A percentile compares a stretch with the other conserved stretches of the same genome.
phyloP scores from a whole-genome alignment of 2,113 vertebrate species.

The Labeo rohita region DNA sequence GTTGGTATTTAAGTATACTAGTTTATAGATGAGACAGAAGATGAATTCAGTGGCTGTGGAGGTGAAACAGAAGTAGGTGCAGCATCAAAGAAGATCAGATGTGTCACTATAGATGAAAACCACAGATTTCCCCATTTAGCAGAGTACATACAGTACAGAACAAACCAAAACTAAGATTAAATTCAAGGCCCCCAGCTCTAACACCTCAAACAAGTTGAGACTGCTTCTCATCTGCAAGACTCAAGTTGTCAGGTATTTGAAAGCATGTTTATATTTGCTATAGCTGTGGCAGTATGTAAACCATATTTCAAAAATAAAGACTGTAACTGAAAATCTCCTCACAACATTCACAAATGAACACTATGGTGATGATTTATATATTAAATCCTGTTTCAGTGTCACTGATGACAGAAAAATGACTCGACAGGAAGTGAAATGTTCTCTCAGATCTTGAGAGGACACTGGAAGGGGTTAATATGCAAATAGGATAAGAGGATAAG shows the following conservation, averaged over 20 bases:
- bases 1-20: not conserved
- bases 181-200: not conserved
- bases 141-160: not conserved
- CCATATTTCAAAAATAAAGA: not conserved
- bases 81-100: not conserved
- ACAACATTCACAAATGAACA: not conserved
- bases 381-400: not conserved
- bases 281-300: not conserved
- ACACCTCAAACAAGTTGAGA: conserved; percentile 22
- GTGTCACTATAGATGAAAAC: not conserved
- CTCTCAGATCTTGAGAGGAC: conserved; percentile 67
- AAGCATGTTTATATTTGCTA: not conserved
- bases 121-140: not conserved
- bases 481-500: conserved; percentile 57
- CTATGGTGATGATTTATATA: not conserved
- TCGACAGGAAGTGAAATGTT: conserved; percentile 75
- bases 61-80: not conserved
- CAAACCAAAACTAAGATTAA: not conserved
- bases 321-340: not conserved
- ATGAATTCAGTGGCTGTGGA: conserved; percentile 57
- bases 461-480: conserved; percentile 73
- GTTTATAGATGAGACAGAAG: conserved; percentile 61
- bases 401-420: conserved; percentile 10
- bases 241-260: not conserved
- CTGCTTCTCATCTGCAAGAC: not conserved